Base-by-base conservation (phyloP, 1,140 invertebrate species). In the Heliconius congener region DNA sequence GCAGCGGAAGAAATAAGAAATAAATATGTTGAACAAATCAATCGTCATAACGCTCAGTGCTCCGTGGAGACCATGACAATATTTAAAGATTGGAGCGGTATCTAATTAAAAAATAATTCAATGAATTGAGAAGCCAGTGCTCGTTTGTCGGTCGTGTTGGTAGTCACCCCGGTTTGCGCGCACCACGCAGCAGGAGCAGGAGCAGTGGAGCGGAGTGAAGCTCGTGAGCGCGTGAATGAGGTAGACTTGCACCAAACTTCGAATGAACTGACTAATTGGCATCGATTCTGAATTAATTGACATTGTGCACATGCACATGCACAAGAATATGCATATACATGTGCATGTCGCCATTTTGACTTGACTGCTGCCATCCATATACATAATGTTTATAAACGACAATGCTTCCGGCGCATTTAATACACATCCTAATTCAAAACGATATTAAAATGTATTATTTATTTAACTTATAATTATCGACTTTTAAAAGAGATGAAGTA, bases 211-310 rank as follows among this genome's bases (percentile, higher is more conserved):
- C 52, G 73, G 19, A 57, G 55, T 57, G 55, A n/a, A n/a, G 55
- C 2, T 30, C 30, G 30, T 3, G 34, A 34, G 34, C 34, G 34
- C 18, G 9, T 57, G 19, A 19, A 8, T 8, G 16, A 9, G 73
- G 50, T 37, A 34, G 8, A 19, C 11, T 30, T 13, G 27, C 18
- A 66, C n/a, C 37, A 55, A 75, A 9, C 13, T n/a, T 52, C 52
- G 3, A 9, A 55, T 30, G 37, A 30, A 60, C 34, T 34, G 55
- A 60, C 37, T 66, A 75, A 75, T 75, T 75, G 74, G 34, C 57
- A 34, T 60, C 74, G 9, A 66, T 19, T 57, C 57, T 30, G 57
- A 66, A 75, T 75, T 66, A 55, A 75, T 66, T 75, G 74, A 66
- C 55, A 16, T 37, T 8, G 19, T 52, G 50, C 50, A 52, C 18